Base-by-base conservation (phyloP, 1,140 invertebrate species). In the Megathymus violae region DNA sequence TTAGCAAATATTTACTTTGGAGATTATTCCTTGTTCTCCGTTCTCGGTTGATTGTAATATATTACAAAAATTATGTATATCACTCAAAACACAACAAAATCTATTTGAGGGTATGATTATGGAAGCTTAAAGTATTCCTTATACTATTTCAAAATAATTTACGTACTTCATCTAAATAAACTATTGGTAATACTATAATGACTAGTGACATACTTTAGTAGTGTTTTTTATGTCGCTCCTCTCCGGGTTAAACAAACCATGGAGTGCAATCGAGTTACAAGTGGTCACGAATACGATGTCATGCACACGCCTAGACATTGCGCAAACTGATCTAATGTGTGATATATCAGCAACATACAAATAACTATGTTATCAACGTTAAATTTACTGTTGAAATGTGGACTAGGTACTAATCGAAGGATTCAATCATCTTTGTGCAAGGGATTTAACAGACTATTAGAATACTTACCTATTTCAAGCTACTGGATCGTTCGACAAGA, bases 251-350 rank as follows among this genome's bases (percentile, higher is more conserved):
- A 65, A 67, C 62, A 74, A 67, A 67, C 64, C 48, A 64, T 67
- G 25, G 51, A 69, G 64, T 67, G 70, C 71, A 72, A 78, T 76
- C 62, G 62, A 67, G 56, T 63, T 44, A 67, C 44, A 62, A 75
- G 68, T 72, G 69, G 75, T 82, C 79, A 82, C 79, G 79, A 82
- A 72, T 71, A 76, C 54, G 63, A 68, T 74, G 72, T 77, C 79
- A 79, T 70, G 73, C 64, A 44, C 54, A 68, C 67, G 68, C 61
- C 69, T 64, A 73, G 71, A 52, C 69, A 65, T 82, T 82, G 66
- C 70, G 79, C 69, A 82, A 82, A 73, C 68, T 74, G 73, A 79
- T 79, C 69, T 58, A 74, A 72, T 74, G 61, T 64, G 58, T 66
- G 75, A 80, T 82, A 76, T 69, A 73, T 50, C 71, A 47, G 69